A percentile compares a stretch with the other conserved stretches of the same genome.
Conservation (phyloP, 2,888 invertebrate genomes). For the Liposcelis brunnea region DNA sequence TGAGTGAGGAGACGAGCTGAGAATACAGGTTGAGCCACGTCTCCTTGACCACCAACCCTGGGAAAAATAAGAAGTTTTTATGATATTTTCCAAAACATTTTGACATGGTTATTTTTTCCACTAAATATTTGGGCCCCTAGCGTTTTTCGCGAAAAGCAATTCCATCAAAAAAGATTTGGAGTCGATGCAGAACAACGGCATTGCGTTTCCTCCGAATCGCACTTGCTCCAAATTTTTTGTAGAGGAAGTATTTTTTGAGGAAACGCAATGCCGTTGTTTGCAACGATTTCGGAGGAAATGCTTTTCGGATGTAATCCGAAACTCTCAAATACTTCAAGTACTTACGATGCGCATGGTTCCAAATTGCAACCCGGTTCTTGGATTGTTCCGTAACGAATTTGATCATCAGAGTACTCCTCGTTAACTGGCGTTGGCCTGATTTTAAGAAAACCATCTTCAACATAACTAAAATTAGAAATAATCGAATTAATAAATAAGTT, state of each 20-base stretch:
- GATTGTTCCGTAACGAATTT: conserved; percentile 20
- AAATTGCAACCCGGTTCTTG: conserved; percentile 16
- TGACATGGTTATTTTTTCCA: no score
- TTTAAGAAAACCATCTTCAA: conserved; percentile 23
- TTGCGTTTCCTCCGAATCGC: no score
- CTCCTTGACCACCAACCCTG: conserved; percentile 13
- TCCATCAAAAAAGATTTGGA: no score
- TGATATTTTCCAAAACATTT: not conserved
- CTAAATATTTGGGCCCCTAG: no score
- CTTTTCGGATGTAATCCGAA: no score
- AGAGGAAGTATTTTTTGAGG: no score
- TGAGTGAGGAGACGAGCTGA: conserved; percentile 23
- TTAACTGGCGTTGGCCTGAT: conserved; percentile 23
- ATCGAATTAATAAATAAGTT: no score
- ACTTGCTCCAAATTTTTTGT: no score
- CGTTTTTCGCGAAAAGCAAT: not conserved
- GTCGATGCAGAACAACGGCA: no score
- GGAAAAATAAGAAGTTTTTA: not conserved
- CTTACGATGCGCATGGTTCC: conserved; percentile 12
- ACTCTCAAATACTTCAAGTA: no score
- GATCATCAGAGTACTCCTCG: conserved; percentile 22
- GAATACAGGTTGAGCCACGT: conserved; percentile 22
- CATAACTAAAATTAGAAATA: conserved; percentile 19
- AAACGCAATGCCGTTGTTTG: no score
- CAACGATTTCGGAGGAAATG: no score